Evolutionary conservation across 2,888 invertebrate species (phyloP).

Genomic region (Biston stratarius): DNA sequence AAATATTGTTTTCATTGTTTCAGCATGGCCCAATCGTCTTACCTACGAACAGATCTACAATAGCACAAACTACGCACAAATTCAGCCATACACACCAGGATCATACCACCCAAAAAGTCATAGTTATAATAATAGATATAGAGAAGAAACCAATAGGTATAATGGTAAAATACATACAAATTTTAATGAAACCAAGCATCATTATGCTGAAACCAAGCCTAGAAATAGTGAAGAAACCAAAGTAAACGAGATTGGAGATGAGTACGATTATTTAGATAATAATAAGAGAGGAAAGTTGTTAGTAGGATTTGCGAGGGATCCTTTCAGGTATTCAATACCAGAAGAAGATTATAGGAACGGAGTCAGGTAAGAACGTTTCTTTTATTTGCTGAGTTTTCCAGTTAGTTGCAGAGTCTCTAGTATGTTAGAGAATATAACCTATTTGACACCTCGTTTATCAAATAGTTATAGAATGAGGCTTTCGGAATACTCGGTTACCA

Average conservation of each 20-base stretch:
- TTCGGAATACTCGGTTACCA: too few species aligned
- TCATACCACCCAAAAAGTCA: slow-evolving; percentile 46
- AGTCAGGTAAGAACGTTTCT: slow-evolving; percentile 63
- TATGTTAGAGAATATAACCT: too few species aligned
- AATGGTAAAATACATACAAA: background rate
- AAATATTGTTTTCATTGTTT: slow-evolving; percentile 49
- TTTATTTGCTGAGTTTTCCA: background rate
- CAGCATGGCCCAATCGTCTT: slow-evolving; percentile 67
- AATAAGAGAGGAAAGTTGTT: slow-evolving; percentile 58
- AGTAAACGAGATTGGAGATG: slow-evolving; percentile 61
- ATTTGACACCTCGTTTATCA: background rate
- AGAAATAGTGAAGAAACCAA: slow-evolving; percentile 51
- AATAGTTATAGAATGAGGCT: too few species aligned
- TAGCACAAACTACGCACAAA: slow-evolving; percentile 71
- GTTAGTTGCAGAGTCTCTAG: too few species aligned
- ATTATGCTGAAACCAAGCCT: background rate
- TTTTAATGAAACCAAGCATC: background rate
- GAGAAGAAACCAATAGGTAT: background rate
- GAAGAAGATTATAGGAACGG: slow-evolving; percentile 73
- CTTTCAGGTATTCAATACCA: slow-evolving; percentile 75
- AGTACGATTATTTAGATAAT: slow-evolving; percentile 41
- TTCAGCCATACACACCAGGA: slow-evolving; percentile 61
- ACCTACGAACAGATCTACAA: slow-evolving; percentile 75
- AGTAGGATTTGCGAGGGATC: slow-evolving; percentile 76
- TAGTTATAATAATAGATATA: slow-evolving; percentile 47